A percentile compares a stretch with the other conserved stretches of the same genome.
Conservation (phyloP, 2,797 vertebrate species). For the Glyptemys insculpta region DNA sequence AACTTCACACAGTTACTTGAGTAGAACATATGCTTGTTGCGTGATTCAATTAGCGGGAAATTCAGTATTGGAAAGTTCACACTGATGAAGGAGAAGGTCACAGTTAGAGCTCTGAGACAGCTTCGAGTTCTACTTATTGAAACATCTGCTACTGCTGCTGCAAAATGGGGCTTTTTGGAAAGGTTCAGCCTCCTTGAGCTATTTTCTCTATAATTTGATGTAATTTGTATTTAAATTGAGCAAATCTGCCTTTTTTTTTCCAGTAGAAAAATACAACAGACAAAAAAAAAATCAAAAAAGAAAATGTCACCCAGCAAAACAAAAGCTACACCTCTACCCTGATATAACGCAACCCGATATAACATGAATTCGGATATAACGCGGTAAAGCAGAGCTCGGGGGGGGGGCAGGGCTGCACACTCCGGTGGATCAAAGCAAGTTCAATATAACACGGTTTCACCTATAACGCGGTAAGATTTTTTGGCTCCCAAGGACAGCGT, state of each 20-base stretch:
- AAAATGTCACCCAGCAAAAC: background rate
- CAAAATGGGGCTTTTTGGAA: constrained; percentile 15
- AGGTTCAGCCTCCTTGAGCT: constrained; percentile 5
- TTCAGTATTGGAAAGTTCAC: constrained; percentile 37
- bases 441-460: too few species aligned
- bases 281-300: background rate
- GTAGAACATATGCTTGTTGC: constrained; percentile 29
- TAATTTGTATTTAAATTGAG: background rate
- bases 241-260: background rate
- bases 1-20: constrained; percentile 9
- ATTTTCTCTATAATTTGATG: constrained; percentile 28
- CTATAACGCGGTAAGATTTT: too few species aligned
- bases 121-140: constrained; percentile 19
- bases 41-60: constrained; percentile 36
- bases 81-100: constrained; percentile 26
- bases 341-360: too few species aligned
- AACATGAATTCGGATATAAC: too few species aligned
- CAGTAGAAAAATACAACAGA: background rate
- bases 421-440: too few species aligned
- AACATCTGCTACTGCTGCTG: background rate
- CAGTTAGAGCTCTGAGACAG: constrained; percentile 21
- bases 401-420: too few species aligned
- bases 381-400: too few species aligned
- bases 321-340: background rate
- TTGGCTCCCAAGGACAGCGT: too few species aligned